Evolutionary conservation across 1,140 invertebrate genomes (phyloP), one percentile per base, ranked within the genome.

Genomic region (Drosophila elegans): DNA sequence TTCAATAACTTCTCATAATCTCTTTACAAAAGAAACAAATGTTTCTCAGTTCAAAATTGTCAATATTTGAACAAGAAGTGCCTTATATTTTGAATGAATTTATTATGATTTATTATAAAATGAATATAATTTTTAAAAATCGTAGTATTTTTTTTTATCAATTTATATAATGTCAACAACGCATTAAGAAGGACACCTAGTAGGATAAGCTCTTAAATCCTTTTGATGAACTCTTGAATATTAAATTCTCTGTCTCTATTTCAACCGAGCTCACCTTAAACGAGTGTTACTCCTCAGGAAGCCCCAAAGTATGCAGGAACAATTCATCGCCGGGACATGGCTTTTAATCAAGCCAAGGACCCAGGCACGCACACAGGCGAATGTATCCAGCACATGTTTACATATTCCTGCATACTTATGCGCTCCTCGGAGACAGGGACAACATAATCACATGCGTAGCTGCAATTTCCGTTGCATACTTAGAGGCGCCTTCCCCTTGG

Each of bases 401-500:
- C 42, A n/a, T 39, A 9, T 21, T 29, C 34, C n/a, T 59, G 45
- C 69, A 52, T 61, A 60, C 38, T 41, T 59, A 55, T 36, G 68
- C 11, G 12, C 68, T 39, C 39, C 39, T 7, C 9, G 41, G 54
- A 53, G 41, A 41, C 48, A 61, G 12, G 60, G 63, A 72, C 56
- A 77, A 64, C 54, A 73, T 80, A 84, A 80, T 85, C 74, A 83
- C 63, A 68, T 83, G 74, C 75, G 55, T 73, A 46, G 69, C 69
- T 39, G 55, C 69, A 72, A 73, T 73, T 83, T 84, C 66, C 80
- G 55, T 66, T 69, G 81, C 77, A 80, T 80, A 85, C 68, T 77
- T 73, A 55, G 67, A 48, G 55, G 62, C 61, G 67, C 44, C 44
- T 51, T 53, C 61, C 49, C 51, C 71, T 77, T 77, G 55, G 61